These are phyloP conservation scores for Synergus japonicus DNA, from an alignment of 2,888 invertebrate species.

Conservation along the genomic window DNA sequence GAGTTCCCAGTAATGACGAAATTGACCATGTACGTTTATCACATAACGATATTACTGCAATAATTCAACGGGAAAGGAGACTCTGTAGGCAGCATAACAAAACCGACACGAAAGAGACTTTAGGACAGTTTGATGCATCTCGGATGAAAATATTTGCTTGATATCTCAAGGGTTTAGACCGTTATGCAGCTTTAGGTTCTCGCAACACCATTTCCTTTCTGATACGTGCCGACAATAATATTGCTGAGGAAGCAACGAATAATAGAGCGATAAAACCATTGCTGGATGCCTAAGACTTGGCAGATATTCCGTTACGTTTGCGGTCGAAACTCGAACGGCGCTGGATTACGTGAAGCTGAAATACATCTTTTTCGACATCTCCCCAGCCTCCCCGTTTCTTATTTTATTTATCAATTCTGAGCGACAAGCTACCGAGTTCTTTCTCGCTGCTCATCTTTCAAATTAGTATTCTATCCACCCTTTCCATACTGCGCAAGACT, in stretches of 20 bases:
- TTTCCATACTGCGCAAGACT: constrained; percentile 32
- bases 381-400: constrained; percentile 46
- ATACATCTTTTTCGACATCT: constrained; percentile 27
- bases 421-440: constrained; percentile 45
- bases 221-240: constrained; percentile 21
- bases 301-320: constrained; percentile 34
- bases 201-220: constrained; percentile 1
- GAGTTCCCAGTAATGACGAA: constrained; percentile 65
- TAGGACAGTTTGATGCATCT: background rate
- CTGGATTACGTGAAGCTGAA: constrained; percentile 26
- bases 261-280: constrained; percentile 32
- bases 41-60: constrained; percentile 57
- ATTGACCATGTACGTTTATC: constrained; percentile 65
- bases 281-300: constrained; percentile 3
- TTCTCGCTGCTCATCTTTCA: constrained; percentile 51
- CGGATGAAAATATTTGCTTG: no score
- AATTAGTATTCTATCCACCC: constrained; percentile 63
- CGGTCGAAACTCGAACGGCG: constrained; percentile 16
- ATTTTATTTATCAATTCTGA: constrained; percentile 63
- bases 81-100: background rate
- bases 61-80: constrained; percentile 46
- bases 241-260: constrained; percentile 2
- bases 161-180: background rate
- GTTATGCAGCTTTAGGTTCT: constrained; percentile 2
- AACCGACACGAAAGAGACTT: background rate